A percentile compares a stretch with the other conserved stretches of the same genome.
Evolutionary conservation across 2,888 invertebrate genomes (phyloP).

Genomic region (Tortricodes alternella): DNA sequence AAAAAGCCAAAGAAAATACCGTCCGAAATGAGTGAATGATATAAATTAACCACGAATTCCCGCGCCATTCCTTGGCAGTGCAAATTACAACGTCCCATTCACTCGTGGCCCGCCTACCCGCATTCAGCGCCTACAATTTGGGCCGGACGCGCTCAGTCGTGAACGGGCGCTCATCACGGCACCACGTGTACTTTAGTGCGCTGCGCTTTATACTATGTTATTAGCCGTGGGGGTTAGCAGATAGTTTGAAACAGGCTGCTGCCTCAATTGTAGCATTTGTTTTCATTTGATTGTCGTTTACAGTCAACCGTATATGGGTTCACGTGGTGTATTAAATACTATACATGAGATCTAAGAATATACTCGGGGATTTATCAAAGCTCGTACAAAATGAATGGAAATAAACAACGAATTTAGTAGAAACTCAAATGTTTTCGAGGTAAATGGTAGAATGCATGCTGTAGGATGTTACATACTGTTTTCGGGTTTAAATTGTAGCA

Average conservation of each 20-base stretch:
- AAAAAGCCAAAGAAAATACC: conserved; percentile 18
- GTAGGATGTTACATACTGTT: no score
- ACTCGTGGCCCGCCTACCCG: conserved; percentile 59
- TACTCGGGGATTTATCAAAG: no score
- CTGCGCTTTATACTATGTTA: conserved; percentile 62
- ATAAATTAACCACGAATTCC: conserved; percentile 48
- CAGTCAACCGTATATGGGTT: neutral
- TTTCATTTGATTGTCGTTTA: conserved; percentile 19
- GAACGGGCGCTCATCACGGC: conserved; percentile 47
- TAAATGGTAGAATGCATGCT: no score
- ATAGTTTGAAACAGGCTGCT: conserved; percentile 22
- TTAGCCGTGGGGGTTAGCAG: conserved; percentile 27
- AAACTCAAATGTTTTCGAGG: no score
- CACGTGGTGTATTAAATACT: neutral
- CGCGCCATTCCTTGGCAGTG: conserved; percentile 39
- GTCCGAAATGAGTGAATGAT: conserved; percentile 19
- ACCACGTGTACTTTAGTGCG: conserved; percentile 69
- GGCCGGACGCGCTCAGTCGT: conserved; percentile 64
- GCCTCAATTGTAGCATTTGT: conserved; percentile 6
- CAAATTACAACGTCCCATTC: conserved; percentile 68
- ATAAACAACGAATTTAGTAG: no score
- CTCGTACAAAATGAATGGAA: no score
- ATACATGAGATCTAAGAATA: no score
- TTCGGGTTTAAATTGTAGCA: no score
- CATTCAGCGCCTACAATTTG: conserved; percentile 65